Evolutionary conservation across 2,888 invertebrate species (phyloP), one percentile per base, ranked within the genome.

Genomic region (Pardosa pseudoannulata): DNA sequence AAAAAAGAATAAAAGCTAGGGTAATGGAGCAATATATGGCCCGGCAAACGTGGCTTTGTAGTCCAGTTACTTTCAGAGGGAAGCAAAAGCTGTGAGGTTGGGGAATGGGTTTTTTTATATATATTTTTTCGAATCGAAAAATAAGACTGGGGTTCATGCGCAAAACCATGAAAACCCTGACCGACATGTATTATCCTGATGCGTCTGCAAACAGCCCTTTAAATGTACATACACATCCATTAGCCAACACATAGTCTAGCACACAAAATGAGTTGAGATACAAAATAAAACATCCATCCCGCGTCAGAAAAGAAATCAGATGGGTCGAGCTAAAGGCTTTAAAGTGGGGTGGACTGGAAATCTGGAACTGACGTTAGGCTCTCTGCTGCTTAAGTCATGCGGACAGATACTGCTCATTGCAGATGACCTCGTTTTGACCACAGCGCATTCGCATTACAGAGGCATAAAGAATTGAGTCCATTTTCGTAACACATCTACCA

Each of bases 1-100:
- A 76, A 71, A 46, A 76, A 76, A 83, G 68, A 85, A 73, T 72
- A 73, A 78, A 85, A 83, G 56, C 56, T 23, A 79, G 78, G 78
- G 83, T 85, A 85, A 85, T 85, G 83, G 83, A 65, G 83, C 83
- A 85, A 79, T 85, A 85, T 78, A 83, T 62, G 76, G 72, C 76
- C 76, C 71, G 78, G 83, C 79, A 67, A 85, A 78, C 83, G 67
- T 27, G 78, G 83, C 72, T 67, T 65, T 78, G 73, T 73, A 85
- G 83, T 85, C 75, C 23, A 16, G 56, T 56, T 23, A 56, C 56
- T 56, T 46, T 56, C 56, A 23, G 56, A 56, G n/a, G 5, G 23
- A 56, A 23, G 56, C 56, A n/a, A 23, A 56, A 56, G 23, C 19
- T 23, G n/a, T 19, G 5, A 16, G 11, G 23, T 23, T 11, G 23